Evolutionary conservation across 2,888 invertebrate genomes (phyloP).

Genomic region (Syrista parreyssii): DNA sequence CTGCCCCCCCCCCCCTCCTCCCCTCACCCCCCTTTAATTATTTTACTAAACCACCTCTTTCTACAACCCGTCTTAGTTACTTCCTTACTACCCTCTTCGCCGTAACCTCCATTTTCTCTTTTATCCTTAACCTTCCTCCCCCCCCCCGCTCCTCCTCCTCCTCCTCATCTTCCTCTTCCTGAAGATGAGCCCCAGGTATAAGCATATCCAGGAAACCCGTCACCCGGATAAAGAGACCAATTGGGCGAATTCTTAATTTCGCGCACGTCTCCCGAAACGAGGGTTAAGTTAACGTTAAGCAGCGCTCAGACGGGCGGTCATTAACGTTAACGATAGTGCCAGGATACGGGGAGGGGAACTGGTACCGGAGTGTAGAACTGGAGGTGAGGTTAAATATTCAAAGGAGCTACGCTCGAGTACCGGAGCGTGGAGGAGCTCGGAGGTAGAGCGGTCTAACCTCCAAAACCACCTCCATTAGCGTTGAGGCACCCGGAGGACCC

Average conservation of each 20-base stretch:
- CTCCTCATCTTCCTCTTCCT: background rate
- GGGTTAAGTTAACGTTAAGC: constrained; percentile 20
- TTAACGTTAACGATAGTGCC: constrained; percentile 16
- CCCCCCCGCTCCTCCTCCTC: background rate
- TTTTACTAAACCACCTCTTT: background rate
- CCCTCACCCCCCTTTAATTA: background rate
- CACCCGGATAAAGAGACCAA: constrained; percentile 4
- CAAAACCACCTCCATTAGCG: constrained; percentile 39
- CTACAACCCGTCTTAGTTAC: background rate
- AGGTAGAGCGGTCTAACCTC: constrained; percentile 32
- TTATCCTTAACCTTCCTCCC: background rate
- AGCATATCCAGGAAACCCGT: constrained; percentile 1
- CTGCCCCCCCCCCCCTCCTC: background rate
- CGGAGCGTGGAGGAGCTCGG: constrained; percentile 15
- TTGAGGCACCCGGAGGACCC: constrained; percentile 13
- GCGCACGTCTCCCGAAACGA: constrained; percentile 14
- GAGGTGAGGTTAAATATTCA: constrained; percentile 20
- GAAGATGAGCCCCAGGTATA: background rate
- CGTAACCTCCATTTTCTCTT: background rate
- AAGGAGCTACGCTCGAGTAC: constrained; percentile 12
- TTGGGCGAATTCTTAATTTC: constrained; percentile 14
- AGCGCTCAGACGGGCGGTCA: constrained; percentile 16
- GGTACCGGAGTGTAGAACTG: background rate
- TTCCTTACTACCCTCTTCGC: background rate
- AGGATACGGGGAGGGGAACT: background rate